Conservation (phyloP, 2,888 invertebrate genomes). For the Drosophila cyrtoloma region DNA sequence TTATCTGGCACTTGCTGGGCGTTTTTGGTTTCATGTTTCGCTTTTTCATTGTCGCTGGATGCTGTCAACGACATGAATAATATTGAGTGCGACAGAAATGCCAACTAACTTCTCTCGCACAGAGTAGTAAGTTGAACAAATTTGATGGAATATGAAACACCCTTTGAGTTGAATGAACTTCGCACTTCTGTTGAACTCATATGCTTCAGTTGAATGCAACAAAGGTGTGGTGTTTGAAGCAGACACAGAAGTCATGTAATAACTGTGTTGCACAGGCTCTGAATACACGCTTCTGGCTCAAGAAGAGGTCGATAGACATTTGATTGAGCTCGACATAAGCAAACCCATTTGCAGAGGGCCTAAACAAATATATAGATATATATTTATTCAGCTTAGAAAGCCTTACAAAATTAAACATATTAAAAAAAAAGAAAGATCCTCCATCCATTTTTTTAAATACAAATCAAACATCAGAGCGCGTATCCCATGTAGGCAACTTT, state of each 20-base stretch:
- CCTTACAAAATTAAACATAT: not conserved
- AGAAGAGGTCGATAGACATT: not conserved
- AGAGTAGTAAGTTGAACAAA: conserved; percentile 4
- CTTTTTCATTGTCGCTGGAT: conserved; percentile 56
- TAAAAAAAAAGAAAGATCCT: not conserved
- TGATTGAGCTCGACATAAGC: not conserved
- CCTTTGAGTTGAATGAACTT: conserved; percentile 21
- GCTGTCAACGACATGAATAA: conserved; percentile 73
- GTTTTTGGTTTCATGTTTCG: conserved; percentile 68
- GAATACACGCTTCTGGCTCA: not conserved
- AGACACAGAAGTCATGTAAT: not conserved
- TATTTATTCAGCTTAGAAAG: not conserved
- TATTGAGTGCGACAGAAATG: conserved; percentile 50
- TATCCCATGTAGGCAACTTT: not conserved
- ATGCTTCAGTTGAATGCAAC: not conserved
- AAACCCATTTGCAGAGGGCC: not conserved
- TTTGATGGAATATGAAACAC: conserved; percentile 22
- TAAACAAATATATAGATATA: not conserved
- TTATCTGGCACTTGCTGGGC: conserved; percentile 71
- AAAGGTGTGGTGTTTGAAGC: not conserved
- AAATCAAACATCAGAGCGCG: not conserved
- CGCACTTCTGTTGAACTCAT: not conserved
- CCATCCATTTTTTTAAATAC: no score
- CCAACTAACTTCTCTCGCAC: conserved; percentile 7
- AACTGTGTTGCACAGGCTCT: not conserved